A percentile compares a stretch with the other conserved stretches of the same genome.
Evolutionary conservation across 2,113 vertebrate genomes (phyloP).

Genomic region (Triplophysa siluroides): DNA sequence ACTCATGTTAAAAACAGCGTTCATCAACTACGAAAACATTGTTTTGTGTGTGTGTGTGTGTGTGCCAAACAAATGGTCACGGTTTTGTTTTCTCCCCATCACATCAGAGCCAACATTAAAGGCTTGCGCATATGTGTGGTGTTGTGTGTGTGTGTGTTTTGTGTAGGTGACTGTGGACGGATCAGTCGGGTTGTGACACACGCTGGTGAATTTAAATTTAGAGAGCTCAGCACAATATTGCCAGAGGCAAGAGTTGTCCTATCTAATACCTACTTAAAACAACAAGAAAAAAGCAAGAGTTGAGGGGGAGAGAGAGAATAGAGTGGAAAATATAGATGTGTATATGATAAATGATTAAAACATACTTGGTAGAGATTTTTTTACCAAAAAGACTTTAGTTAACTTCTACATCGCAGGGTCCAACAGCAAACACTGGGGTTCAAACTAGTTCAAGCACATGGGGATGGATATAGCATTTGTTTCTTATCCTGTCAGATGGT

Average conservation of each 20-base stretch:
- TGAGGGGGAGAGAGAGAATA: background rate
- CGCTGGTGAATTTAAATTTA: conserved; percentile 47
- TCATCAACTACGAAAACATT: conserved; percentile 35
- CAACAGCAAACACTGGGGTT: conserved; percentile 5
- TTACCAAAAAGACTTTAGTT: background rate
- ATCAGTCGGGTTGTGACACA: conserved; percentile 47
- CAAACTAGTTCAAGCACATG: background rate
- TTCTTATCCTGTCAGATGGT: background rate
- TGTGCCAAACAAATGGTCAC: conserved; percentile 53
- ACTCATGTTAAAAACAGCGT: conserved; percentile 32
- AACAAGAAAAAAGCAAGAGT: conserved; percentile 19
- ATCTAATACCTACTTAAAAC: conserved; percentile 52
- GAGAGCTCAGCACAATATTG: conserved; percentile 47
- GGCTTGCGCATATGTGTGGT: conserved; percentile 14
- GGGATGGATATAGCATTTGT: background rate
- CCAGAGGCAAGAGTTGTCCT: conserved; percentile 49
- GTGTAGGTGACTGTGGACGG: conserved; percentile 41
- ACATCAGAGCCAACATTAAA: conserved; percentile 27
- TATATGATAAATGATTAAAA: background rate
- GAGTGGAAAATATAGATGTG: background rate
- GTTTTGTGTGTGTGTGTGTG: conserved; percentile 49
- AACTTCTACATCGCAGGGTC: background rate
- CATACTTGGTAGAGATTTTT: background rate
- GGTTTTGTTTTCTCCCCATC: conserved; percentile 19
- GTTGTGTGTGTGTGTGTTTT: conserved; percentile 51